Conservation (phyloP, 2,113 vertebrate species). For the Phylloscopus whistleri region DNA sequence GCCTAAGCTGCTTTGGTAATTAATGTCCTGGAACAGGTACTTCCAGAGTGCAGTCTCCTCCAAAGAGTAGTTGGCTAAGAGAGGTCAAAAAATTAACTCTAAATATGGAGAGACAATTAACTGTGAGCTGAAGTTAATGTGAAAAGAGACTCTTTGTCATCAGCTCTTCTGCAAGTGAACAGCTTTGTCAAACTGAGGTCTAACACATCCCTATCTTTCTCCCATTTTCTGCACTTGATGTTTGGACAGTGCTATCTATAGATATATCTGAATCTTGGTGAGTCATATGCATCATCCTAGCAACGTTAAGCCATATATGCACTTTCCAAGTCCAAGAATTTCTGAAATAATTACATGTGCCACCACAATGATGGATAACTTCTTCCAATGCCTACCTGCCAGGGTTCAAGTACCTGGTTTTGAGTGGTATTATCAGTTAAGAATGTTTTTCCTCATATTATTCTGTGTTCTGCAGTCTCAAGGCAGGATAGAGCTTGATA, state of each 20-base stretch:
- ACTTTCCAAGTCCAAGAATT: background rate
- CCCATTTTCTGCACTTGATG: accelerated
- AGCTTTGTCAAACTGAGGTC: background rate
- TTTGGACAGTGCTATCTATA: background rate
- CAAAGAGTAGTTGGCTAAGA: background rate
- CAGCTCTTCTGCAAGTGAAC: background rate
- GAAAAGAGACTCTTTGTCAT: background rate
- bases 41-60: background rate
- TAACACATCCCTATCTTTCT: background rate
- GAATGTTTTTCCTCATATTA: background rate
- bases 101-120: background rate
- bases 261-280: background rate
- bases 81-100: background rate
- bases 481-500: background rate
- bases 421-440: background rate
- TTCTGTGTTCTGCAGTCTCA: background rate
- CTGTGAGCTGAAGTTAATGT: background rate
- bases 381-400: background rate
- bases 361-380: background rate
- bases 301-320: background rate
- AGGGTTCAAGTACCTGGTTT: background rate
- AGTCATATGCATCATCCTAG: background rate
- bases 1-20: background rate
- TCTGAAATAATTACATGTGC: background rate
- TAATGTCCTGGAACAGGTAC: background rate